These are phyloP conservation scores for Microplitis mediator DNA, from an alignment of 1,140 invertebrate genomes.

Conservation along the genomic window DNA sequence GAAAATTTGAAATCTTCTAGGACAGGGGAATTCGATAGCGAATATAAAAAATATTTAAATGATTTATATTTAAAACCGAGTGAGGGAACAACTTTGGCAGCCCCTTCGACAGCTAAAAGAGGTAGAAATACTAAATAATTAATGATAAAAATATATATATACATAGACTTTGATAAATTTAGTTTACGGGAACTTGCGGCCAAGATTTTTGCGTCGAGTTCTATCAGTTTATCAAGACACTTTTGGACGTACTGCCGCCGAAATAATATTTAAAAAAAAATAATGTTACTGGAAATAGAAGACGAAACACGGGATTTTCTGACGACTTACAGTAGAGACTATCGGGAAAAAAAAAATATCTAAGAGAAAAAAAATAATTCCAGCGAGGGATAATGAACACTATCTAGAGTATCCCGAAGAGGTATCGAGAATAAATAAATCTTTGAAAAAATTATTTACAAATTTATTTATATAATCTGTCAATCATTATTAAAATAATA, in stretches of 20 bases:
- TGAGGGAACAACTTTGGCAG: constrained; percentile 37
- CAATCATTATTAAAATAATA: too few species aligned
- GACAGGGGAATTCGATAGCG: constrained; percentile 34
- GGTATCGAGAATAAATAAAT: too few species aligned
- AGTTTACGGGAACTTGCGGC: constrained; percentile 47
- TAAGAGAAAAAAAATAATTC: constrained; percentile 14
- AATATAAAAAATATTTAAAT: constrained; percentile 38
- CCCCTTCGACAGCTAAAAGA: constrained; percentile 43
- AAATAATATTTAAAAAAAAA: constrained; percentile 42
- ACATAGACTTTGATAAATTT: background rate
- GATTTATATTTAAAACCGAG: constrained; percentile 43
- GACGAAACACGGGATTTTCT: constrained; percentile 43
- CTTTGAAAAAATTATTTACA: too few species aligned
- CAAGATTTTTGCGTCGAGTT: constrained; percentile 32
- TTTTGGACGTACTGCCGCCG: constrained; percentile 42
- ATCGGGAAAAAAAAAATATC: constrained; percentile 18
- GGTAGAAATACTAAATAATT: constrained; percentile 21
- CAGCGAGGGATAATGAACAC: background rate
- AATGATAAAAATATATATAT: background rate
- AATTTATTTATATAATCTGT: too few species aligned
- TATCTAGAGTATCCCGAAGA: background rate
- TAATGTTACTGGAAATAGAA: constrained; percentile 43
- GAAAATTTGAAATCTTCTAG: background rate
- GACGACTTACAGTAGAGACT: constrained; percentile 42
- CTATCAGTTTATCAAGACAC: constrained; percentile 49